phyloP scores from a whole-genome alignment of 2,888 invertebrate species.

The Nasonovia ribisnigri region DNA sequence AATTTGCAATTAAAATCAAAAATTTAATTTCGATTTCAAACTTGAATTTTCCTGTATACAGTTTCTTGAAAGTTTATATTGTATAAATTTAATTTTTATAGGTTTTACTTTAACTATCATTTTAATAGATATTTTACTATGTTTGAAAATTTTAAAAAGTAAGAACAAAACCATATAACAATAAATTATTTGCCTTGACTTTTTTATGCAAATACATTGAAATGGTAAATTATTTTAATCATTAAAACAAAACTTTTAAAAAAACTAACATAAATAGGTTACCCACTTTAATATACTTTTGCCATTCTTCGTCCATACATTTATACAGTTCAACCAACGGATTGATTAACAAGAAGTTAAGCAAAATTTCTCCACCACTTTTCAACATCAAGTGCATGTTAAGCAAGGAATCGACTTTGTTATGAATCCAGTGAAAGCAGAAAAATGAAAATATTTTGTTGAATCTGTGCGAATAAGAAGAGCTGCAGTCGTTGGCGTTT shows the following conservation, averaged over 20 bases:
- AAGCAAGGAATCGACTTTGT: conserved; percentile 15
- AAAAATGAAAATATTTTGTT: conserved; percentile 56
- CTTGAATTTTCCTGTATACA: neutral
- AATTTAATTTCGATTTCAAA: too few species aligned
- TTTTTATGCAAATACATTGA: too few species aligned
- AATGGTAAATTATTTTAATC: too few species aligned
- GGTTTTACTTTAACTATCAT: too few species aligned
- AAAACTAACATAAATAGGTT: neutral
- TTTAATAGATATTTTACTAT: too few species aligned
- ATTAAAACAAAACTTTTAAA: neutral
- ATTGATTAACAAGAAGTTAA: conserved; percentile 38
- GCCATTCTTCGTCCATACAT: conserved; percentile 47
- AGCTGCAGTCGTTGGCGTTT: neutral
- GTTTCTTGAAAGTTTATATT: too few species aligned
- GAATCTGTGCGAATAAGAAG: neutral
- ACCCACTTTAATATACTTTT: conserved; percentile 42
- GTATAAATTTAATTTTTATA: too few species aligned
- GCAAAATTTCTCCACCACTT: conserved; percentile 48
- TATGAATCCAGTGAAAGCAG: conserved; percentile 52
- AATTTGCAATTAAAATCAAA: too few species aligned
- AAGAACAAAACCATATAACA: too few species aligned
- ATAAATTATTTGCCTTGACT: too few species aligned
- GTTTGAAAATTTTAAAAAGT: too few species aligned
- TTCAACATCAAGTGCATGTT: conserved; percentile 53
- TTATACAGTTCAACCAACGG: conserved; percentile 47